Base-by-base conservation (phyloP, 2,113 vertebrate species). In the Mormoops blainvillei region DNA sequence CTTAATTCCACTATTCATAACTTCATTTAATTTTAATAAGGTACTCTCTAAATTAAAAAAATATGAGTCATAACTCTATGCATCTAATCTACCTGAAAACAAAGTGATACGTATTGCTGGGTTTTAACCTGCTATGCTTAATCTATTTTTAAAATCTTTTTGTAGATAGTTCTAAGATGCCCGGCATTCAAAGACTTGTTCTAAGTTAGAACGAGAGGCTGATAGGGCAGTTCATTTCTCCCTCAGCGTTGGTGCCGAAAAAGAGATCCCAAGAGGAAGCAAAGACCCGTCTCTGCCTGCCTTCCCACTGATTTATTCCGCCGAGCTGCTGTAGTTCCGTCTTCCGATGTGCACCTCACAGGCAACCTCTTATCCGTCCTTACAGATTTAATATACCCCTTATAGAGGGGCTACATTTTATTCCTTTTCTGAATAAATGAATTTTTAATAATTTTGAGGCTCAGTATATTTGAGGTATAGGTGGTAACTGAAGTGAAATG, bases 1-100 rank as follows among this genome's bases (percentile, higher is more conserved):
- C 24, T 84, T 94, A 81, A 68, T 93, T 93, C 63, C 77, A n/a
- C 45, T 15, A n/a, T 54, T 61, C 12, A 11, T 26, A 84, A 31
- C 1, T 80, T 84, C 84, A 56, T 91, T 93, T 87, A 74, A 90
- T 84, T 82, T 96, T 65, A 94, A 86, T 91, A n/a, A 82, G 48
- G 4, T 54, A 5, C 45, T 61, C 36, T 82, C 26, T 78, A 36
- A 91, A 52, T 52, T 61, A 3, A 67, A 93, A 91, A 91, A 70
- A 28, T 12, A 83, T 18, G 41, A 81, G 50, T 7, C 71, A 67
- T 76, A 9, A 84, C 71, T 85, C 74, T 38, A 58, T 88, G 48
- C 7, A 19, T 78, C 20, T 61, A 73, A 87, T 94, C 93, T 83
- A 54, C 65, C 12, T 41, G 41, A 78, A 94, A 82, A 77, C 54